Conservation (phyloP, 1,140 invertebrate species). For the Papilio glaucus region DNA sequence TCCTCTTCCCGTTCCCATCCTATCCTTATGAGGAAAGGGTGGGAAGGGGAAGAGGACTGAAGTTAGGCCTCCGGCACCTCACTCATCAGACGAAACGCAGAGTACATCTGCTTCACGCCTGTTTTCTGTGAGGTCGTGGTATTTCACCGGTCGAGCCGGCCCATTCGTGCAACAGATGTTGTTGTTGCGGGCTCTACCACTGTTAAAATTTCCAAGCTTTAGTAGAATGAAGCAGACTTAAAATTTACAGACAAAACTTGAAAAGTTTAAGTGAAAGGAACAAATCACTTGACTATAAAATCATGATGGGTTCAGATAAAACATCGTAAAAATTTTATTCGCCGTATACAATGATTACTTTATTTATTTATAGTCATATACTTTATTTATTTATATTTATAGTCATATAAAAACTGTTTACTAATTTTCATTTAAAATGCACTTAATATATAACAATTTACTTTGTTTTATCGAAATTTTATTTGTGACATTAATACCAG, state of each 20-base stretch:
- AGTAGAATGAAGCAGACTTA: neutral
- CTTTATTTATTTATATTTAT: neutral
- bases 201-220: neutral
- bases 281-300: neutral
- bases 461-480: constrained; percentile 2
- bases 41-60: no score
- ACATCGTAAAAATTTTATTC: constrained; percentile 6
- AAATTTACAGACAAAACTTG: neutral
- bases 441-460: neutral
- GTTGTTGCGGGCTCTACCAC: no score
- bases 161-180: no score
- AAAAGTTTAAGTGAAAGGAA: constrained; percentile 14
- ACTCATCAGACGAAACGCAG: no score
- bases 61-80: no score
- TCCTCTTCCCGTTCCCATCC: no score
- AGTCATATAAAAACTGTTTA: neutral
- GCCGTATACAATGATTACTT: constrained; percentile 1
- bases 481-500: neutral
- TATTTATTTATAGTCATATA: neutral
- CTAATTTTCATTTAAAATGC: neutral
- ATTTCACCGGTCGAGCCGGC: no score
- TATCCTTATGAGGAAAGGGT: no score
- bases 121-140: no score
- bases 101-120: no score
- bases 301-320: neutral